Evolutionary conservation across 2,797 vertebrate species (phyloP).

Genomic region (Rhinichthys osculus): DNA sequence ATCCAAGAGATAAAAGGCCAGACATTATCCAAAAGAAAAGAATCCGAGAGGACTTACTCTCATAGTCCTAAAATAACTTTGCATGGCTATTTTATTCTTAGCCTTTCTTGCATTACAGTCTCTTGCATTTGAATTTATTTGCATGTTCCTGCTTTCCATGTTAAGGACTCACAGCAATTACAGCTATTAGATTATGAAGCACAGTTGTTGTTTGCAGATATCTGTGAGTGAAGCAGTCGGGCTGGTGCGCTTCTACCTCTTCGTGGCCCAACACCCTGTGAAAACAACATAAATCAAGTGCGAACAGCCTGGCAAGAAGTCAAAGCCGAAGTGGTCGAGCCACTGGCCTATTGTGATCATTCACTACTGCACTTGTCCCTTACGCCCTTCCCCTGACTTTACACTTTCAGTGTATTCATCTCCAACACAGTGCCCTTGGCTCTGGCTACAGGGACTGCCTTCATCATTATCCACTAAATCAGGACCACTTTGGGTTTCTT

Average conservation of each 20-base stretch:
- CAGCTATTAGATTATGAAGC: background rate
- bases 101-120: constrained; percentile 12
- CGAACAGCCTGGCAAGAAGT: constrained; percentile 29
- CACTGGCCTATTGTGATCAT: constrained; percentile 50
- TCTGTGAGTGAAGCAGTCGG: constrained; percentile 21
- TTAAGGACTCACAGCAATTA: constrained; percentile 1
- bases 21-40: background rate
- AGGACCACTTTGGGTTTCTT: background rate
- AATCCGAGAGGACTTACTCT: background rate
- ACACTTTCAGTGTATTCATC: constrained; percentile 40
- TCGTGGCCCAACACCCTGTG: constrained; percentile 15
- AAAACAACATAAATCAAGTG: constrained; percentile 46
- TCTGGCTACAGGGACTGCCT: constrained; percentile 10
- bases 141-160: background rate
- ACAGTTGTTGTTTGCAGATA: constrained; percentile 5
- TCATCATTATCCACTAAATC: constrained; percentile 38
- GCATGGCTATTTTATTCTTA: constrained; percentile 2
- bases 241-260: constrained; percentile 6
- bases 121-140: constrained; percentile 11
- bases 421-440: constrained; percentile 12
- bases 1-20: background rate
- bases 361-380: constrained; percentile 46
- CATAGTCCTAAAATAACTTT: constrained; percentile 8
- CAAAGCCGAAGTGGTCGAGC: constrained; percentile 38
- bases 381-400: constrained; percentile 38